Percentiles rank a stretch among this genome's conserved stretches.
Evolutionary conservation across 1,140 invertebrate species (phyloP).

Genomic region (Idris sp.): DNA sequence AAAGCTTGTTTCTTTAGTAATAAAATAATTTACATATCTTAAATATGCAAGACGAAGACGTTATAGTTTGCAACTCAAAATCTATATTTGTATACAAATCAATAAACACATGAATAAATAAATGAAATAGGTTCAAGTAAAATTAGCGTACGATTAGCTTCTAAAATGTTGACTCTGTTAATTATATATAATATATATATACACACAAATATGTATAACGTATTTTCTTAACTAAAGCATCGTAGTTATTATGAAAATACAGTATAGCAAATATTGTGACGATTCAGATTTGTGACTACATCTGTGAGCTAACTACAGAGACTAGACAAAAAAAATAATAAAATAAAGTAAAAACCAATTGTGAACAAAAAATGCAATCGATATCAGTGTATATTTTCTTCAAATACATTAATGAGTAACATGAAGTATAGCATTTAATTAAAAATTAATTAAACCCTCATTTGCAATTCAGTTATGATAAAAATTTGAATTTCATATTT

Average conservation of each 20-base stretch:
- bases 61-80: constrained; percentile 31
- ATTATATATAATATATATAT: constrained; percentile 12
- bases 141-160: constrained; percentile 7
- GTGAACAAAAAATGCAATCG: neutral
- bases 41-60: constrained; percentile 20
- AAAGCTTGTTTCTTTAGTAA: constrained; percentile 12
- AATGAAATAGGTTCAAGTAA: constrained; percentile 21
- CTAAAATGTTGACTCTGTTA: constrained; percentile 26
- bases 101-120: constrained; percentile 11
- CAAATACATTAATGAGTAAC: too few species aligned
- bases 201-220: constrained; percentile 4
- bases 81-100: constrained; percentile 37
- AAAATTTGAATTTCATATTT: too few species aligned
- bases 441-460: too few species aligned
- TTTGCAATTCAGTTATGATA: too few species aligned
- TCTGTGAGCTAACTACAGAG: neutral
- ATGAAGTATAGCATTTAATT: too few species aligned
- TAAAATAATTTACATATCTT: constrained; percentile 40
- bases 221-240: constrained; percentile 2
- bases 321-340: too few species aligned
- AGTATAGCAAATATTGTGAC: neutral
- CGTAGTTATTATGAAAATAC: neutral
- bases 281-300: neutral
- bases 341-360: neutral
- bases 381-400: too few species aligned